Percentiles rank a stretch among this genome's conserved stretches.
Conservation (phyloP, 2,888 invertebrate species). For the Dromius quadrimaculatus region DNA sequence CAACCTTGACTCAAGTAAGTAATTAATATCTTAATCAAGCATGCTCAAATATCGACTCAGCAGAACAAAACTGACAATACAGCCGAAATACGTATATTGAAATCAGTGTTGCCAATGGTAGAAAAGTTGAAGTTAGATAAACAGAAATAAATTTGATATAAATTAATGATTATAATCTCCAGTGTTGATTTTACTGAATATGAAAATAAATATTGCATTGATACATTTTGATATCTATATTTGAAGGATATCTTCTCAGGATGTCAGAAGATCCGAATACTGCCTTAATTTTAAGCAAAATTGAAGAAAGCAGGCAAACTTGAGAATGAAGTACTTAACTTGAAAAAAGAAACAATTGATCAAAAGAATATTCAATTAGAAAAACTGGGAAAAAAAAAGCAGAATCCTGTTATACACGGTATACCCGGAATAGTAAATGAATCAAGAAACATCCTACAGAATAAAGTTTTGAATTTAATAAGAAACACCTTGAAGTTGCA, state of each 20-base stretch:
- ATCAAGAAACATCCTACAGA: background rate
- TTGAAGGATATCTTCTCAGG: background rate
- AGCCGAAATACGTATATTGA: background rate
- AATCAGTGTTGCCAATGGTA: background rate
- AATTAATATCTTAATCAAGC: background rate
- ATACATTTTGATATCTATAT: background rate
- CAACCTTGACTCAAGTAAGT: background rate
- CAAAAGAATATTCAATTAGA: background rate
- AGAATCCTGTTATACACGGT: background rate
- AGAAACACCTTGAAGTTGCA: no score
- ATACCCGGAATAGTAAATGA: background rate
- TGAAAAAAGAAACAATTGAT: background rate
- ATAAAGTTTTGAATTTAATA: background rate
- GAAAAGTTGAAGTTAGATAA: background rate
- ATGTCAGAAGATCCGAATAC: background rate
- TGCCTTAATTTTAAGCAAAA: background rate
- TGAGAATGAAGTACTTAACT: background rate
- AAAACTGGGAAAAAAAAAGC: background rate
- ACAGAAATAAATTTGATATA: background rate
- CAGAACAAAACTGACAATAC: background rate
- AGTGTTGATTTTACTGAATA: background rate
- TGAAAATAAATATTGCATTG: background rate
- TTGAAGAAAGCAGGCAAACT: background rate
- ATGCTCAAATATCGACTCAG: background rate
- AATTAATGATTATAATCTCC: background rate